phyloP scores from a whole-genome alignment of 2,888 invertebrate genomes.

The Labia minor region DNA sequence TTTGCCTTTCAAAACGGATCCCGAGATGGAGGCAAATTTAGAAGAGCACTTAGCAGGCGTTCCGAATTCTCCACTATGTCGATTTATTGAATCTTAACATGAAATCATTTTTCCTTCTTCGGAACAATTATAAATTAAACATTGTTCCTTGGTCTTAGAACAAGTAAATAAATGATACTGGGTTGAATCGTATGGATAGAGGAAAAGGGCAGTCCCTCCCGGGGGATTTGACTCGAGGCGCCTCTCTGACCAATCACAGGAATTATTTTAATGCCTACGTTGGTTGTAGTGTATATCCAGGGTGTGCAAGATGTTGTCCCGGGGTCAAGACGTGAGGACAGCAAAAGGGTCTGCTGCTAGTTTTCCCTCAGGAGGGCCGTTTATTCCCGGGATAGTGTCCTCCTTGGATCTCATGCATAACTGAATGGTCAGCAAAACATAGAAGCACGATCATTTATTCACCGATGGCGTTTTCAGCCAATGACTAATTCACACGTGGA shows the following conservation, averaged over 20 bases:
- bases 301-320: neutral
- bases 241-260: neutral
- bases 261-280: conserved; percentile 13
- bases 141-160: neutral
- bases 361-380: neutral
- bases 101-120: neutral
- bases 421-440: conserved; percentile 13
- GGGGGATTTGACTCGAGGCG: neutral
- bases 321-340: conserved; percentile 13
- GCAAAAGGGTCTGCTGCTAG: neutral
- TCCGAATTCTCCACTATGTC: neutral
- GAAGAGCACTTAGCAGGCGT: neutral
- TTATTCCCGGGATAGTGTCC: conserved; percentile 4
- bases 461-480: conserved; percentile 13
- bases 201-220: neutral
- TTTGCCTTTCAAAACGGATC: neutral
- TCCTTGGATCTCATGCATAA: conserved; percentile 7
- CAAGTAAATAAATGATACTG: neutral
- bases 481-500: conserved; percentile 5
- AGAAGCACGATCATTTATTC: conserved; percentile 5
- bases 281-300: neutral
- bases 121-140: conserved; percentile 7
- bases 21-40: conserved; percentile 3
- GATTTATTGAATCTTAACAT: conserved; percentile 13
- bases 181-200: neutral